Evolutionary conservation across 2,888 invertebrate genomes (phyloP).

Genomic region (Cistogaster globosa): DNA sequence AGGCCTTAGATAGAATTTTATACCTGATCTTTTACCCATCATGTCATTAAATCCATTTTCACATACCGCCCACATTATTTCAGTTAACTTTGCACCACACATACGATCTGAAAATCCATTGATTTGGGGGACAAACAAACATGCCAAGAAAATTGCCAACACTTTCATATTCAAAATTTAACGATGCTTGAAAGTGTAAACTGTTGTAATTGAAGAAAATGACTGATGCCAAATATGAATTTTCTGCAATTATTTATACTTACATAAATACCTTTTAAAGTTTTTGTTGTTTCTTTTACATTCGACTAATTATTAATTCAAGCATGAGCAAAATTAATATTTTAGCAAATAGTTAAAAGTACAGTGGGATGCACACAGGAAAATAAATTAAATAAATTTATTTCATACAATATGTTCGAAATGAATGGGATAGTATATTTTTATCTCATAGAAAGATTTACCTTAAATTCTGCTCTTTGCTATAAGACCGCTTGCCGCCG

Average conservation of each 20-base stretch:
- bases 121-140: background rate
- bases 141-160: conserved; percentile 9
- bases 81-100: conserved; percentile 24
- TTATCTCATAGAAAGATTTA: too few relatives aligned
- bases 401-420: too few relatives aligned
- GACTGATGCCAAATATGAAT: conserved; percentile 14
- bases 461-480: too few relatives aligned
- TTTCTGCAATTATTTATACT: conserved; percentile 48
- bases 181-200: background rate
- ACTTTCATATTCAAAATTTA: conserved; percentile 16
- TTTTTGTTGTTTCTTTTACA: conserved; percentile 7
- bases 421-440: too few relatives aligned
- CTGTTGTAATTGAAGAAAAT: background rate
- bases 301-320: background rate
- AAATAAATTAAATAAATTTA: too few relatives aligned
- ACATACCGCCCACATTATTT: conserved; percentile 38
- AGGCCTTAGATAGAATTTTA: too few relatives aligned
- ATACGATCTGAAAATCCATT: conserved; percentile 23
- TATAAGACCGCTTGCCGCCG: too few relatives aligned
- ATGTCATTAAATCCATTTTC: conserved; percentile 52
- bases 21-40: conserved; percentile 45
- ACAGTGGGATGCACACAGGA: too few relatives aligned
- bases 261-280: background rate
- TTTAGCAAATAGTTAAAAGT: too few relatives aligned
- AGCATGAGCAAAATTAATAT: too few relatives aligned